phyloP scores from a whole-genome alignment of 2,113 vertebrate genomes.

The Apaloderma vittatum region DNA sequence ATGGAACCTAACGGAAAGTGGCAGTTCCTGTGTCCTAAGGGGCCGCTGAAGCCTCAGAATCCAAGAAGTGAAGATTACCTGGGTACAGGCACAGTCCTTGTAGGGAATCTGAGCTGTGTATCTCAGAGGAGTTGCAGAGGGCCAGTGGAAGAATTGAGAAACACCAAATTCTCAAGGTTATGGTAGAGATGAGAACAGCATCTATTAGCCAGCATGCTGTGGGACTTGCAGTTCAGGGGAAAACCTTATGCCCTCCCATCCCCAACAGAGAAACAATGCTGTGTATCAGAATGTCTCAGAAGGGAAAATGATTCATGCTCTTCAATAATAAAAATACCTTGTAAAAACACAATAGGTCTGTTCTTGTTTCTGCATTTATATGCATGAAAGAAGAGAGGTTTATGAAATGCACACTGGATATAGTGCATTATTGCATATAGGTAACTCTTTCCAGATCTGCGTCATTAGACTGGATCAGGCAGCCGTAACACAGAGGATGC shows the following conservation, averaged over 20 bases:
- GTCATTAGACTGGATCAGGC: background rate
- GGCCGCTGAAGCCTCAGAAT: background rate
- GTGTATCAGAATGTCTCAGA: background rate
- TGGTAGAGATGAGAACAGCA: background rate
- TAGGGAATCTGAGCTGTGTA: background rate
- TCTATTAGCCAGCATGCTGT: background rate
- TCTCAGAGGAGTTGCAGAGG: background rate
- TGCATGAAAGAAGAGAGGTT: background rate
- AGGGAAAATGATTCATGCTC: background rate
- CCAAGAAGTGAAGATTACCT: background rate
- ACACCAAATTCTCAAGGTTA: background rate
- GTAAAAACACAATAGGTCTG: background rate
- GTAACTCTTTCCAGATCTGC: background rate
- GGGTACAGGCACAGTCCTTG: background rate
- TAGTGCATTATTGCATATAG: background rate
- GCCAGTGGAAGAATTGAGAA: background rate
- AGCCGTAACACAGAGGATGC: background rate
- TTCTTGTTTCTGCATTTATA: background rate
- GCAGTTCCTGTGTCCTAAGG: background rate
- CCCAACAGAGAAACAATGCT: background rate
- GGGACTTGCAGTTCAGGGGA: background rate
- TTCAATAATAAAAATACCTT: background rate
- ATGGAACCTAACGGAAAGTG: background rate
- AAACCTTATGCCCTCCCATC: background rate
- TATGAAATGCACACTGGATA: background rate